Evolutionary conservation across 2,113 vertebrate genomes (phyloP).

Genomic region (Forbesichthys papilliferus): DNA sequence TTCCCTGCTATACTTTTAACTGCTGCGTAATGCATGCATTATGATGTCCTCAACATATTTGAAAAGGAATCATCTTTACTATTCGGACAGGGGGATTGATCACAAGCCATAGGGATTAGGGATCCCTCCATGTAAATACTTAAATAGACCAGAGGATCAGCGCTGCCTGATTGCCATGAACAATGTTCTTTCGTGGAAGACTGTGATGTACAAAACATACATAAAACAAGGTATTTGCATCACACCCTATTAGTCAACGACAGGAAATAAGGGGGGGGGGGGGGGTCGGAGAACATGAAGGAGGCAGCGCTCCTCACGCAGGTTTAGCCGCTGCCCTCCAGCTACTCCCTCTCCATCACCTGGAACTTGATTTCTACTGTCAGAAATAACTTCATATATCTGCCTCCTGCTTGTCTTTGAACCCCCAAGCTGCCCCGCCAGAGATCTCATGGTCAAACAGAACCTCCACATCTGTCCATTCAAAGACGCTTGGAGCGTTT

Average conservation of each 20-base stretch:
- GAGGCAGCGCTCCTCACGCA: constrained; percentile 39
- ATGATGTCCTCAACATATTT: too few species aligned
- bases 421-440: constrained; percentile 33
- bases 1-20: too few species aligned
- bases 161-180: neutral
- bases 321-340: constrained; percentile 25
- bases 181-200: constrained; percentile 15
- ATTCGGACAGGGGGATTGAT: too few species aligned
- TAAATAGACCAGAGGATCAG: too few species aligned
- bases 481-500: constrained; percentile 34
- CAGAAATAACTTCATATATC: constrained; percentile 56
- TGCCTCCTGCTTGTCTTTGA: constrained; percentile 50
- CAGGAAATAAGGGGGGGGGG: constrained; percentile 72
- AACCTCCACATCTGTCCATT: constrained; percentile 57
- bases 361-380: constrained; percentile 32
- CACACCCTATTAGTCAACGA: constrained; percentile 70
- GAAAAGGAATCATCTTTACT: too few species aligned
- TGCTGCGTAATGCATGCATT: too few species aligned
- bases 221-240: constrained; percentile 65
- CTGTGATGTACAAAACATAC: constrained; percentile 50
- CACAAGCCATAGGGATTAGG: too few species aligned
- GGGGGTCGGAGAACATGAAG: constrained; percentile 41
- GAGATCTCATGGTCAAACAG: constrained; percentile 44
- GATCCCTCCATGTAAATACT: too few species aligned
- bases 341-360: constrained; percentile 44